Conservation (phyloP, 2,797 vertebrate genomes). For the Epinephelus coioides region DNA sequence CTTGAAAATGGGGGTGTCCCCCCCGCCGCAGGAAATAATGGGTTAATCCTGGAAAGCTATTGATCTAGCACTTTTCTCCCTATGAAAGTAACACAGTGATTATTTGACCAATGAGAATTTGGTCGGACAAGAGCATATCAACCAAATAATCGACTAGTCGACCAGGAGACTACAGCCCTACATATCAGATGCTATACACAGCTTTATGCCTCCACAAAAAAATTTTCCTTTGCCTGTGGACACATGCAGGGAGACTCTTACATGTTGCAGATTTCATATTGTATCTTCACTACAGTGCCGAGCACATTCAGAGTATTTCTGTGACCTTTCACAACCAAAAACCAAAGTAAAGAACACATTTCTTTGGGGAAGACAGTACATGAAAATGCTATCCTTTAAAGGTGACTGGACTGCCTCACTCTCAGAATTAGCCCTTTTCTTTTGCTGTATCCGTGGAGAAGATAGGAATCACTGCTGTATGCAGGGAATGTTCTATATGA, state of each 20-base stretch:
- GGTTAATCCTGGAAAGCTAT: no score
- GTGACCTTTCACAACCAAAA: conserved; percentile 30
- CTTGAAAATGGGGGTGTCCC: no score
- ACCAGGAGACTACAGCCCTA: background rate
- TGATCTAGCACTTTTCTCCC: no score
- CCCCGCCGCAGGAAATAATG: no score
- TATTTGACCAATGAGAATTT: no score
- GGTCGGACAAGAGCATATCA: no score
- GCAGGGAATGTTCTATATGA: conserved; percentile 55
- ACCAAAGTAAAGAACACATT: conserved; percentile 18
- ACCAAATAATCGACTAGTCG: no score
- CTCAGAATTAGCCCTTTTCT: conserved; percentile 2
- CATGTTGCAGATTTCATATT: conserved; percentile 2
- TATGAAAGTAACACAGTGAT: no score
- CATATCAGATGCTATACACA: background rate
- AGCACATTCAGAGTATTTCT: background rate
- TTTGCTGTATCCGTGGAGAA: conserved; percentile 38
- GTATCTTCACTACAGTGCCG: background rate
- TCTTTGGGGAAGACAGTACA: background rate
- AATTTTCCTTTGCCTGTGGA: background rate
- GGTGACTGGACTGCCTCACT: conserved; percentile 5
- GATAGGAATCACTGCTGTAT: conserved; percentile 54
- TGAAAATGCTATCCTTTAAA: conserved; percentile 25
- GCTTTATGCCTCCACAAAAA: background rate
- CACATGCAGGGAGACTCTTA: conserved; percentile 6